Conservation (phyloP, 2,113 vertebrate genomes). For the Bambusicola thoracicus region DNA sequence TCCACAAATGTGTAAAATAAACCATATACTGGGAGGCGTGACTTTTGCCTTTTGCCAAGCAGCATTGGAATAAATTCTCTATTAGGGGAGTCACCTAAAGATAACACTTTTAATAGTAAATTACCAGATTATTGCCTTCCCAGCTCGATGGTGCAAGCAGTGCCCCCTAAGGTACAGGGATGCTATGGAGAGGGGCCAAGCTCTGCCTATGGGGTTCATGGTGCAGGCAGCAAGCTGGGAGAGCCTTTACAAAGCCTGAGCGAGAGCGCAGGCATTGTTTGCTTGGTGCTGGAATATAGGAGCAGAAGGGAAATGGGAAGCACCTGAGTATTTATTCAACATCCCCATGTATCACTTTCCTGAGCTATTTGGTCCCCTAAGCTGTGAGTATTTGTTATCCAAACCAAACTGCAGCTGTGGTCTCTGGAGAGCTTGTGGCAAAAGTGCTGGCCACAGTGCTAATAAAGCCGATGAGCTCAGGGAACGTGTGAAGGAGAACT, state of each 20-base stretch:
- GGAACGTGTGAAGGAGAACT: accelerated
- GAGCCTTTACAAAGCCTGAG: not conserved
- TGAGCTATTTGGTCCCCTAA: not conserved
- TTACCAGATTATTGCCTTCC: not conserved
- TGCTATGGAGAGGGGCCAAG: not conserved
- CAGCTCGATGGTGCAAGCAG: not conserved
- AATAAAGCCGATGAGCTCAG: not conserved
- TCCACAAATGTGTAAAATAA: conserved; percentile 43
- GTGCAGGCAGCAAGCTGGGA: accelerated
- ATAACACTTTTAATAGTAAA: conserved; percentile 14
- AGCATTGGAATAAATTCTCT: conserved; percentile 9
- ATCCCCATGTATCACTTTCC: accelerated
- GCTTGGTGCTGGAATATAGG: not conserved
- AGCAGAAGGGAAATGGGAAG: not conserved
- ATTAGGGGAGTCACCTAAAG: not conserved
- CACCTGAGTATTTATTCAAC: not conserved
- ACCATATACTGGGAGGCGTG: not conserved
- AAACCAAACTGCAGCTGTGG: not conserved
- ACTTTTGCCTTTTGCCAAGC: conserved; percentile 27
- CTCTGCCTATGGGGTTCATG: not conserved
- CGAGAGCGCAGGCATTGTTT: not conserved
- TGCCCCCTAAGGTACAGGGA: not conserved
- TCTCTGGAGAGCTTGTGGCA: not conserved
- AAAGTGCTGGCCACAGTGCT: not conserved
- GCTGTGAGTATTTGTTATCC: accelerated